Conservation (phyloP, 30 jellyfish, hydroid and myxozoan genomes). For the Hydractinia echinata region DNA sequence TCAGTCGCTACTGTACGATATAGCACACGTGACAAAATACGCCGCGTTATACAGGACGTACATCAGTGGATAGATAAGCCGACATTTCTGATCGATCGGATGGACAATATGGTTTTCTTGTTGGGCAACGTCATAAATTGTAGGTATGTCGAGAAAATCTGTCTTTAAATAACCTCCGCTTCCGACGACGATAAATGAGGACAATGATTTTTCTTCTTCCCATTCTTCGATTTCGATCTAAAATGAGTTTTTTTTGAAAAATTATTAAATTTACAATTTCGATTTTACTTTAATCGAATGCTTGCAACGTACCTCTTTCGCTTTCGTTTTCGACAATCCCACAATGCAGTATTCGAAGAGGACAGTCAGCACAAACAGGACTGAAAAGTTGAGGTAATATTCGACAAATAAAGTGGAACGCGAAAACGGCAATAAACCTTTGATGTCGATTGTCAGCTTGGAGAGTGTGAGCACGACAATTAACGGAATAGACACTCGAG, state of each 20-base stretch:
- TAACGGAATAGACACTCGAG: conserved; percentile 14
- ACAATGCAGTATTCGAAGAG: conserved; percentile 15
- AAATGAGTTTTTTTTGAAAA: not conserved
- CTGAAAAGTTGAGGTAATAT: conserved; percentile 15
- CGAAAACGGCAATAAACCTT: conserved; percentile 6
- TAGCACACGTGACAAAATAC: not conserved
- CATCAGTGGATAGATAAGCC: conserved; percentile 7
- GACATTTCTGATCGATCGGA: conserved; percentile 19
- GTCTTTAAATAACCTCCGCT: not conserved
- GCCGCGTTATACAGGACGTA: conserved; percentile 11
- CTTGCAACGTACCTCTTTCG: not conserved
- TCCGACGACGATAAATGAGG: not conserved
- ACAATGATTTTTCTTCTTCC: not conserved
- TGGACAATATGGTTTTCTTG: conserved; percentile 4
- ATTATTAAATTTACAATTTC: no score
- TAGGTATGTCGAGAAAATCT: not conserved
- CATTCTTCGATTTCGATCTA: not conserved
- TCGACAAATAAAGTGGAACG: not conserved
- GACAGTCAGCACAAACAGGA: not conserved
- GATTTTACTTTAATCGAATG: not conserved
- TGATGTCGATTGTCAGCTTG: not conserved
- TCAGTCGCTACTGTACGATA: not conserved
- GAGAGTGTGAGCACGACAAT: conserved; percentile 17
- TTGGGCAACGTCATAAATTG: not conserved
- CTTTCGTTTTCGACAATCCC: conserved; percentile 1